Percentiles rank a stretch among this genome's conserved stretches.
Conservation (phyloP, 2,113 vertebrate species). For the Marcusenius ussheri region DNA sequence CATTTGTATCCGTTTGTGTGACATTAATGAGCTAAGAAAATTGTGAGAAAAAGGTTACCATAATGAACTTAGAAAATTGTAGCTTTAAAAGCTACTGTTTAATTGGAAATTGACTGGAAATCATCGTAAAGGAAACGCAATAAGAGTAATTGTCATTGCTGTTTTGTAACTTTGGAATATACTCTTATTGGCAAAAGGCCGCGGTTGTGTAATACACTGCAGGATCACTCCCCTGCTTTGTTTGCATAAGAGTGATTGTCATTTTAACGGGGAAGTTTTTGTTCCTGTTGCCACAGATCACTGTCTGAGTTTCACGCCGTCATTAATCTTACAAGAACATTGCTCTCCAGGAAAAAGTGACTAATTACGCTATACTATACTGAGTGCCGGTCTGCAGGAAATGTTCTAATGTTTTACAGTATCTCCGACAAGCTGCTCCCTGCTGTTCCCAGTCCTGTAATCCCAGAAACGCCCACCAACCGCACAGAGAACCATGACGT, state of each 20-base stretch:
- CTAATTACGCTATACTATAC: background rate
- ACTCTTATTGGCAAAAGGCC: background rate
- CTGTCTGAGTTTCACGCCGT: background rate
- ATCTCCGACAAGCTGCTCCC: constrained; percentile 42
- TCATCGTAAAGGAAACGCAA: background rate
- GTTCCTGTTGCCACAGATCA: background rate
- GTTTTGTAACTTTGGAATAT: background rate
- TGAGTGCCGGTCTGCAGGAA: background rate
- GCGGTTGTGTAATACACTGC: background rate
- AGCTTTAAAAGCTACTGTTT: too few species aligned
- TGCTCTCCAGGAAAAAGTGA: background rate
- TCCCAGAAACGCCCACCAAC: constrained; percentile 27
- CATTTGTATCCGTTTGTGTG: too few species aligned
- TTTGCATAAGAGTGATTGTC: background rate
- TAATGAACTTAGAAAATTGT: too few species aligned
- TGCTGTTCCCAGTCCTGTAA: constrained; percentile 48
- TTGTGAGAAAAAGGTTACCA: too few species aligned
- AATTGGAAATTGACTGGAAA: background rate
- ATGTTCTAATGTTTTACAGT: constrained; percentile 28
- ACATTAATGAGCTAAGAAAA: too few species aligned
- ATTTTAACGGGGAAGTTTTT: background rate
- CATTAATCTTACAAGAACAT: background rate
- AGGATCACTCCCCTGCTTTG: background rate
- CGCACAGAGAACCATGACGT: constrained; percentile 10
- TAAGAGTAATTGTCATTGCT: background rate